Evolutionary conservation across 2,113 vertebrate genomes (phyloP).

Genomic region (Oriolus oriolus): DNA sequence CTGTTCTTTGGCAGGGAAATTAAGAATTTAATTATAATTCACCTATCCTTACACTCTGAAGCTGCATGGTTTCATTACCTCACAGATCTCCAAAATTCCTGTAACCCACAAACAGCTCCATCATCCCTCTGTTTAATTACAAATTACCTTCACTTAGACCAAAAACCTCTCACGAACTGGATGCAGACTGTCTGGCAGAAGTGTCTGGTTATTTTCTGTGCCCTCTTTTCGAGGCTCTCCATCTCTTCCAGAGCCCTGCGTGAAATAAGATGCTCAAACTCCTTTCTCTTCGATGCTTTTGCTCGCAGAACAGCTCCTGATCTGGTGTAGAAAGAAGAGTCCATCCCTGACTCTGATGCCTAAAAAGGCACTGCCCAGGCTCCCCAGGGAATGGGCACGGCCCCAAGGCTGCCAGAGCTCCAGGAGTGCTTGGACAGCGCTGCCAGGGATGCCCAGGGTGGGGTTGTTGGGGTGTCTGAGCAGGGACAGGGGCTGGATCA

Average conservation of each 20-base stretch:
- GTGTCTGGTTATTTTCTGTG: neutral
- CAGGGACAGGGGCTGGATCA: rapidly evolving
- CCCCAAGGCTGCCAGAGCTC: neutral
- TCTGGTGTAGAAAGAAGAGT: neutral
- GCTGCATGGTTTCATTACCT: neutral
- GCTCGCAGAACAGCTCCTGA: neutral
- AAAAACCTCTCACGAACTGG: neutral
- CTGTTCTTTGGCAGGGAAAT: neutral
- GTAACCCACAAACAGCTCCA: neutral
- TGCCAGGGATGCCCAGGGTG: neutral
- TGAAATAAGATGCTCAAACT: neutral
- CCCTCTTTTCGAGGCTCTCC: neutral
- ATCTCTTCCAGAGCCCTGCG: neutral
- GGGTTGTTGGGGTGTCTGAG: neutral
- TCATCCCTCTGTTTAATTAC: neutral
- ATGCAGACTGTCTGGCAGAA: neutral
- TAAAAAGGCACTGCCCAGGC: too few species aligned
- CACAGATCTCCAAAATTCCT: neutral
- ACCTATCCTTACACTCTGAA: neutral
- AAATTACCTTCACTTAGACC: neutral
- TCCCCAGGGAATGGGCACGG: too few species aligned
- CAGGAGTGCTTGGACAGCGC: too few species aligned
- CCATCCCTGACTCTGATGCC: neutral
- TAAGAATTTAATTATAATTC: neutral
- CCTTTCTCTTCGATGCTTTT: neutral